Percentiles rank a stretch among this genome's conserved stretches.
These are phyloP conservation scores for Lophotis ruficrista DNA, from an alignment of 2,113 vertebrate genomes.

Conservation along the genomic window DNA sequence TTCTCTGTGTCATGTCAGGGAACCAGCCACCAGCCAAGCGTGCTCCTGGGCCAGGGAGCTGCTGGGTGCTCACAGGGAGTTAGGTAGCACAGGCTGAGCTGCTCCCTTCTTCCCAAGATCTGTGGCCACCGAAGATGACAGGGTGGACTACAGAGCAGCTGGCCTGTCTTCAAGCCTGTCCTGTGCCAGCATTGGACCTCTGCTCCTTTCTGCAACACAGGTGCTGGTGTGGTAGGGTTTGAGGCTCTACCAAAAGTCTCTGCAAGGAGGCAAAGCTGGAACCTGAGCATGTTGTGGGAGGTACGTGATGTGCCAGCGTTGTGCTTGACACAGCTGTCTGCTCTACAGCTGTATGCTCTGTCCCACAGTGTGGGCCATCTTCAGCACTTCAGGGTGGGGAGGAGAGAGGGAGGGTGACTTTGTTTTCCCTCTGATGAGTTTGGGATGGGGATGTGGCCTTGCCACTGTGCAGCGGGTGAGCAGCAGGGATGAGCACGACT, in stretches of 20 bases:
- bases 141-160: background rate
- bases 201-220: fast-evolving
- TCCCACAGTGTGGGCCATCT: background rate
- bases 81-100: background rate
- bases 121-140: background rate
- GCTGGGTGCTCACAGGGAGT: background rate
- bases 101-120: background rate
- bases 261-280: background rate
- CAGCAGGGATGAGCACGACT: background rate
- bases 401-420: background rate
- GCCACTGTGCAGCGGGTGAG: background rate
- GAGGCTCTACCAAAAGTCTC: background rate
- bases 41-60: background rate
- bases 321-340: background rate
- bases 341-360: background rate
- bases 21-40: background rate
- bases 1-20: background rate
- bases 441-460: background rate
- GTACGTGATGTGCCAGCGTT: fast-evolving
- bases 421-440: background rate
- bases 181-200: background rate
- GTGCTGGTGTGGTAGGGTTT: background rate
- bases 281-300: background rate
- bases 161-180: background rate
- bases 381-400: background rate